Evolutionary conservation across 1,140 invertebrate species (phyloP).

Genomic region (Phortica variegata): DNA sequence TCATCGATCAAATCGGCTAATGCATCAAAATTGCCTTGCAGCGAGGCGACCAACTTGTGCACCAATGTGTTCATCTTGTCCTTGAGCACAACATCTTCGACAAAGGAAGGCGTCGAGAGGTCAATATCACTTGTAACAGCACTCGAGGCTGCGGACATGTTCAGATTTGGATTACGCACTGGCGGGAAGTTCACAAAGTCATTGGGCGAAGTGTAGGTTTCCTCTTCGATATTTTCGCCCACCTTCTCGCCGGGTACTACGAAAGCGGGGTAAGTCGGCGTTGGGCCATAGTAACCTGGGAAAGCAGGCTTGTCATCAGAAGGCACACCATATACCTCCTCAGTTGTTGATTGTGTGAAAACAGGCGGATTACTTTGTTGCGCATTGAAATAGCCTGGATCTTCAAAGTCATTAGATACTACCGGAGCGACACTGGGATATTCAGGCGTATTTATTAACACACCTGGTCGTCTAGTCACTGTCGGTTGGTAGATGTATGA

Average conservation of each 20-base stretch:
- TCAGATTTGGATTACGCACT: constrained; percentile 77
- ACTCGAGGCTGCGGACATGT: constrained; percentile 65
- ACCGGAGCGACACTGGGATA: constrained; percentile 16
- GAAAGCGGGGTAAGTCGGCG: constrained; percentile 51
- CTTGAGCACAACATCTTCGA: constrained; percentile 73
- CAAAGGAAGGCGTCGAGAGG: constrained; percentile 70
- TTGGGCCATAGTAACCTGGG: constrained; percentile 50
- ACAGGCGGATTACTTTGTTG: constrained; percentile 31
- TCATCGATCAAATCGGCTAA: constrained; percentile 71
- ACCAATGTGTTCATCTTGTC: constrained; percentile 80
- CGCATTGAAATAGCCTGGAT: constrained; percentile 47
- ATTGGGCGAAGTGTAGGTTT: constrained; percentile 65
- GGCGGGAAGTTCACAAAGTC: constrained; percentile 79
- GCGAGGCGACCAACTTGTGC: constrained; percentile 76
- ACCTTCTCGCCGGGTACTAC: constrained; percentile 44
- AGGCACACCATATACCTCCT: constrained; percentile 31
- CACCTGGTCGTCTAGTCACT: constrained; percentile 43
- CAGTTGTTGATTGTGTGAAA: constrained; percentile 38
- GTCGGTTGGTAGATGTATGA: constrained; percentile 61
- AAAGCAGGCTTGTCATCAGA: constrained; percentile 49
- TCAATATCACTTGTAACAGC: constrained; percentile 65
- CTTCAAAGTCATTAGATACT: constrained; percentile 51
- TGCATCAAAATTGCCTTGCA: constrained; percentile 78
- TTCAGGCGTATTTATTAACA: constrained; percentile 7
- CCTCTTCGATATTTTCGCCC: constrained; percentile 51